phyloP scores from a whole-genome alignment of 1,140 invertebrate genomes.

The Mesaphorura yosii region DNA sequence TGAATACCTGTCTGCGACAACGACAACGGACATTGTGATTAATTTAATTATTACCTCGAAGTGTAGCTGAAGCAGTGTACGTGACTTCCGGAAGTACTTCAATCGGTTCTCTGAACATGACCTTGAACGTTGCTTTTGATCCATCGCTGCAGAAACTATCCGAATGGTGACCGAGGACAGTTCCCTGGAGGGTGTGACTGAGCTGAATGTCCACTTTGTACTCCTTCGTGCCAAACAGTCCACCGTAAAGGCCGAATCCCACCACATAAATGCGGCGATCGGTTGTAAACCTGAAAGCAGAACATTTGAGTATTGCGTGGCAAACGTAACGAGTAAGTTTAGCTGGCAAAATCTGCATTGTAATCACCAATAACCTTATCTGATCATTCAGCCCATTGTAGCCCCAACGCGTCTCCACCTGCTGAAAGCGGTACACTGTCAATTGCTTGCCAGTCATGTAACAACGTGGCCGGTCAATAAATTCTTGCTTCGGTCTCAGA shows the following conservation, averaged over 20 bases:
- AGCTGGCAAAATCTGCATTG: slow-evolving; percentile 7
- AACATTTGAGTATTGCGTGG: not conserved
- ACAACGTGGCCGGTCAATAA: slow-evolving; percentile 61
- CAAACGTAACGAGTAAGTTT: not conserved
- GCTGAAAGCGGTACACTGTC: slow-evolving; percentile 64
- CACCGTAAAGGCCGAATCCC: slow-evolving; percentile 79
- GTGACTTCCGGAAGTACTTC: slow-evolving; percentile 67
- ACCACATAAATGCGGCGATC: slow-evolving; percentile 72
- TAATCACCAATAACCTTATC: slow-evolving; percentile 48
- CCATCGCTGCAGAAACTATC: slow-evolving; percentile 71
- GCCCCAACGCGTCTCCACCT: slow-evolving; percentile 72
- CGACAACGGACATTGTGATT: slow-evolving; percentile 3
- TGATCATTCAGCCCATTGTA: slow-evolving; percentile 76
- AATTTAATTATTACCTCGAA: slow-evolving; percentile 42
- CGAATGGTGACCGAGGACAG: slow-evolving; percentile 63
- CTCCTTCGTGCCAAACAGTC: slow-evolving; percentile 67
- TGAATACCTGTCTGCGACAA: not conserved
- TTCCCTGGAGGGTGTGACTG: slow-evolving; percentile 60
- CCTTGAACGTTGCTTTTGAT: slow-evolving; percentile 64
- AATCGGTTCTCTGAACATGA: slow-evolving; percentile 81
- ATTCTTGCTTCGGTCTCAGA: slow-evolving; percentile 48
- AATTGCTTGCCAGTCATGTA: slow-evolving; percentile 73
- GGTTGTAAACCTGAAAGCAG: slow-evolving; percentile 56
- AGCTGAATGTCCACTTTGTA: slow-evolving; percentile 70
- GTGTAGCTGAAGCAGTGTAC: slow-evolving; percentile 69